Base-by-base conservation (phyloP, 2,113 vertebrate genomes). In the Dendropsophus ebraccatus region DNA sequence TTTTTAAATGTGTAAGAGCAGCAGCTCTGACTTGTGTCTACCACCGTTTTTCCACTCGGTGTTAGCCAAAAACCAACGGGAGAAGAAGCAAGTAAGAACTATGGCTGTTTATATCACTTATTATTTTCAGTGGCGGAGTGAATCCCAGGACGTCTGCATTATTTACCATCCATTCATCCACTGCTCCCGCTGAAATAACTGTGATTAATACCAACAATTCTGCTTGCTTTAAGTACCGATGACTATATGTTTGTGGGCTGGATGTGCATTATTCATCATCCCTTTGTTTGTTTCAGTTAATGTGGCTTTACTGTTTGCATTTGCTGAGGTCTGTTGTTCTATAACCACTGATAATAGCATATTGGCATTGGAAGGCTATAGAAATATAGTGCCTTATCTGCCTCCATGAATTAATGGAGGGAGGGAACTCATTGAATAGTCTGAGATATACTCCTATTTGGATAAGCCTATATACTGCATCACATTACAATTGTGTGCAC, bases 311-410 rank as follows among this genome's bases (percentile, higher is more conserved):
- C 19, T 41, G 17, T 70, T 70, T 70, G 35, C 12, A 41, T 70
- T 70, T 70, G 67, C 67, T 70, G 67, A 70, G 67, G 67, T 70
- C 67, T 69, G 62, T 32, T 67, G 12, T 67, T 32, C 28, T 69
- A 13, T n/a, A 62, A 69, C 65, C 28, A 69, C 17, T 16, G 5
- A 32, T 69, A 35, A 69, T 19, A 69, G 62, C 62, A 65, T 65
- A 32, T 30, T 65, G 62, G 62, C 28, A 16, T 65, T 30, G 30
- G 25, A 16, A 65, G 12, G 13, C 25, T 16, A 32, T 65, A 65
- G 62, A 16, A 69, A 30, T 32, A 69, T 35, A 69, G 16, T 21
- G 65, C 30, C 13, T 30, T 65, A 65, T 65, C 62, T 32, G 62
- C 62, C 30, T 13, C 62, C 28, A 35, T 69, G 32, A 30, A 69